Base-by-base conservation (phyloP, 2,113 vertebrate species). In the Anhinga rufa region DNA sequence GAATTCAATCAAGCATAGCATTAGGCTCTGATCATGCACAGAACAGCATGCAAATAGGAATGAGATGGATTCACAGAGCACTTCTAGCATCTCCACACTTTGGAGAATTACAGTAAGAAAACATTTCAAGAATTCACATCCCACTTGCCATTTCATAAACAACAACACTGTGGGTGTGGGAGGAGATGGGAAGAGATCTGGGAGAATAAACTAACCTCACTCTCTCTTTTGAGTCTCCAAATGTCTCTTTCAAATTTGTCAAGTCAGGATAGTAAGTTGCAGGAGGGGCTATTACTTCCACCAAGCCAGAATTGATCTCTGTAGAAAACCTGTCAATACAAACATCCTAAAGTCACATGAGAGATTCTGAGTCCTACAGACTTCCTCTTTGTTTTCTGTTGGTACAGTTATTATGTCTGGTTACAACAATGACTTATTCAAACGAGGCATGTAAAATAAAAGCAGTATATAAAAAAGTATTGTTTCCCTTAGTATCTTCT, bases 261-360 rank as follows among this genome's bases (percentile, higher is more conserved):
- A 99, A 96, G 75, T 99, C 99, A 22, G 99, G 99, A 95, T 99
- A 99, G 97, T 99, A 99, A 94, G 98, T 96, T 78, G 98, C 98
- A 57, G 99, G 99, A 65, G 99, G 99, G 12, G 99, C 99, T 96
- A 99, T 99, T 82, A 99, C 97, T 98, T 99, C 99, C 93, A 99
- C 97, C 96, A 99, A 98, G 54, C 99, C 99, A 93, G 99, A 99
- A 97, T 29, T 98, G 94, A 99, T 98, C 98, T 99, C 99, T 92
- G 98, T 98, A 92, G 99, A 98, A 98, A 99, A 99, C 87, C 99
- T 99, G 96, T 51, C 49, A 82, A 79, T 2, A 92, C 66, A 97
- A 96, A 88, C 17, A 95, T 20, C 38, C 34, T 57, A 5, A 95
- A 70, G 61, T 78, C 69, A 93, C 54, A 21, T 14, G 29, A 72